Conservation (phyloP, 64 coral and sea anemone genomes). For the Montipora cactus region DNA sequence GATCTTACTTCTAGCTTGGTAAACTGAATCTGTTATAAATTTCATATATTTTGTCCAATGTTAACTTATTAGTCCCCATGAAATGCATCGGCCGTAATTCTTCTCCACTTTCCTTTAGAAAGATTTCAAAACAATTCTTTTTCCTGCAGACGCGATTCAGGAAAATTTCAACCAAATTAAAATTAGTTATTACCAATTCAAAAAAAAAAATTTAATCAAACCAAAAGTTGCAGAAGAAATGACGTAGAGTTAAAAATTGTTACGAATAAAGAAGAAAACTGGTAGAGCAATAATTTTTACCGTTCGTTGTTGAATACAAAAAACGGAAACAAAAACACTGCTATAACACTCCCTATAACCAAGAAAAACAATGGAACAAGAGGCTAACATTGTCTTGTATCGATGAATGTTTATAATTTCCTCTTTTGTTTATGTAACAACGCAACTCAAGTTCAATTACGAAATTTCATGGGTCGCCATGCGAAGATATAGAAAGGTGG, state of each 20-base stretch:
- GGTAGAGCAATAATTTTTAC: background rate
- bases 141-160: background rate
- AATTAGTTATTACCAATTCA: background rate
- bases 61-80: background rate
- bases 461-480: background rate
- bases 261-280: background rate
- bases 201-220: slow-evolving; percentile 24
- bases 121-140: background rate
- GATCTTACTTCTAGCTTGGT: background rate
- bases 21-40: slow-evolving; percentile 26
- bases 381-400: slow-evolving; percentile 32
- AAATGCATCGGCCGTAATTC: background rate
- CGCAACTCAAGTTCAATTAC: background rate
- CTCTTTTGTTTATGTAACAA: slow-evolving; percentile 34
- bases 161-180: background rate
- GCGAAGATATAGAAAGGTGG: background rate
- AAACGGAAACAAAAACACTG: slow-evolving; percentile 31
- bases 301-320: slow-evolving; percentile 14
- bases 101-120: no score
- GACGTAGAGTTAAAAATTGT: background rate
- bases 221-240: background rate
- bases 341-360: slow-evolving; percentile 1
- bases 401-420: slow-evolving; percentile 40
- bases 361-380: slow-evolving; percentile 39
- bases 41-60: slow-evolving; percentile 35